Base-by-base conservation (phyloP, 1,140 invertebrate species). In the Antheraea mylitta region DNA sequence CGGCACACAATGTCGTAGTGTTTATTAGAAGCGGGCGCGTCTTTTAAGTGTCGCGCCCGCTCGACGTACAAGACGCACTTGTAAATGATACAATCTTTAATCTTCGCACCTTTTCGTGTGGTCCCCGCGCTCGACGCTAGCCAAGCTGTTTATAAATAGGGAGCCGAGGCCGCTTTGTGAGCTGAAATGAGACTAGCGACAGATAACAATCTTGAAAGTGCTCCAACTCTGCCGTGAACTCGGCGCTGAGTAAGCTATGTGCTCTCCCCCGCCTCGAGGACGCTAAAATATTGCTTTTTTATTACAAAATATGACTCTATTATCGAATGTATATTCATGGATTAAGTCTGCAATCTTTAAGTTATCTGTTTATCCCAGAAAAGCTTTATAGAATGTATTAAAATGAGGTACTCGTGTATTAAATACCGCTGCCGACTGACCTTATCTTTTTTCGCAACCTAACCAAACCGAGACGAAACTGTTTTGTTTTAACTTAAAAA, bases 61-160 rank as follows among this genome's bases (percentile, higher is more conserved):
- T 80, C 82, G 80, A 81, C 71, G 78, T 82, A 74, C 70, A 85
- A 82, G 85, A 88, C 87, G 85, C 84, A 89, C 85, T 86, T 74
- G 75, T 76, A 73, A 70, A 80, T 76, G 87, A 91, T 91, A 91
- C 71, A 68, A 91, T 91, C 89, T 91, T 89, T 90, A 90, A 91
- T 91, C 87, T 85, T 91, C 85, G 86, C 89, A 89, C 89, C 89
- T 91, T 88, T 87, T 85, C 79, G 86, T 82, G 78, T 70, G 78
- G 80, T 76, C 78, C 70, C 72, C 74, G 71, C 77, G 58, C 59
- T 70, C 68, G 62, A 10, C 58, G 75, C 79, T 76, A 77, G 81
- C 76, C 79, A 76, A 82, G 77, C 75, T 71, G 74, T 83, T 87
- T 85, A 89, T 88, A 89, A 86, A 89, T 88, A 88, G 85, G 78